A percentile compares a stretch with the other conserved stretches of the same genome.
Evolutionary conservation across 92 coral and sea anemone species (phyloP).

Genomic region (Montipora capitata): DNA sequence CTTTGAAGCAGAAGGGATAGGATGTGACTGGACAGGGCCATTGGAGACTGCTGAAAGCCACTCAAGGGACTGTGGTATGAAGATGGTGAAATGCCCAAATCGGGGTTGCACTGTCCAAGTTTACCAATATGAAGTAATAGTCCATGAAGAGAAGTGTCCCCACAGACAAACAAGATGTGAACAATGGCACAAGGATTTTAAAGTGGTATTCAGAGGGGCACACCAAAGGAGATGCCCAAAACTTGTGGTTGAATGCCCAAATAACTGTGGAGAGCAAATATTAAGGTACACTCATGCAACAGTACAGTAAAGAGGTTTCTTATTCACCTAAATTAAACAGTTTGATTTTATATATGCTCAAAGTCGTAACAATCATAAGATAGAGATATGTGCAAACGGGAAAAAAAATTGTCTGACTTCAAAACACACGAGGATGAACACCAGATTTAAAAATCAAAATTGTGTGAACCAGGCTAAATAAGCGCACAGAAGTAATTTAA

Average conservation of each 20-base stretch:
- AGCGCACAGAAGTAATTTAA: neutral
- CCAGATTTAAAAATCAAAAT: neutral
- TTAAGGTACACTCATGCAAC: neutral
- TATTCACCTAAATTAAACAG: neutral
- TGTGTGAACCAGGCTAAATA: neutral
- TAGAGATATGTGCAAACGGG: no score
- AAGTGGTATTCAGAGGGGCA: neutral
- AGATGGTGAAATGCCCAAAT: slow-evolving; percentile 5
- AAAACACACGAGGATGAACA: neutral
- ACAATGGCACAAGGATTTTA: neutral
- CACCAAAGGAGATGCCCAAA: slow-evolving; percentile 7
- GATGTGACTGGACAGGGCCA: slow-evolving; percentile 16
- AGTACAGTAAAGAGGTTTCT: neutral
- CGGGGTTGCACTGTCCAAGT: neutral
- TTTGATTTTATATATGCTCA: neutral
- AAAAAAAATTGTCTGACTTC: neutral
- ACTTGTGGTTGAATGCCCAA: neutral
- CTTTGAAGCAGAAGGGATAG: slow-evolving; percentile 3
- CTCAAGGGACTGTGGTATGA: neutral
- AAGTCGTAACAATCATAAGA: neutral
- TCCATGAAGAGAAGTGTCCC: neutral
- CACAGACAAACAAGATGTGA: neutral
- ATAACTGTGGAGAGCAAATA: neutral
- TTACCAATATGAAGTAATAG: neutral
- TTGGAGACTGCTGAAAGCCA: neutral